phyloP scores from a whole-genome alignment of 2,888 invertebrate genomes.

The Eilema sororculum region DNA sequence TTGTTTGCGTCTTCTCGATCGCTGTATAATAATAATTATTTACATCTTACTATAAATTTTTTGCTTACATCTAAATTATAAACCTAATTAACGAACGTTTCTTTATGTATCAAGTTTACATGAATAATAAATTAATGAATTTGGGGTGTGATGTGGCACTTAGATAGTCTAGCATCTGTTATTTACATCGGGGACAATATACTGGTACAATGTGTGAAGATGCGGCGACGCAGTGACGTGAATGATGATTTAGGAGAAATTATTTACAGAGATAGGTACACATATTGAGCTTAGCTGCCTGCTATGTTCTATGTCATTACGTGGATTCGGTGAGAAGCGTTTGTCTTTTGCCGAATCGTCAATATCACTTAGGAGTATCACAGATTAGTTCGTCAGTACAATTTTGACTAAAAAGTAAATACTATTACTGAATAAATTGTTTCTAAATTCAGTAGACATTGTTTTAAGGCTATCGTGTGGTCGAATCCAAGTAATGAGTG shows the following conservation, averaged over 20 bases:
- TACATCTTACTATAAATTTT: conserved; percentile 79
- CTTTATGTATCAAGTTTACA: conserved; percentile 74
- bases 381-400: conserved; percentile 51
- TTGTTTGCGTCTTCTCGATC: conserved; percentile 51
- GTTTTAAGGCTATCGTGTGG: conserved; percentile 18
- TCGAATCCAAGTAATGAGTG: conserved; percentile 78
- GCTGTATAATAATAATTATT: conserved; percentile 72
- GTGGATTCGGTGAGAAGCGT: conserved; percentile 64
- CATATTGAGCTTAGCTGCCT: conserved; percentile 74
- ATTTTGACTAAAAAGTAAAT: conserved; percentile 40
- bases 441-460: conserved; percentile 16
- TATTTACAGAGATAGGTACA: conserved; percentile 76
- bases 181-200: conserved; percentile 67
- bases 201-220: conserved; percentile 51
- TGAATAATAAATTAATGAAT: conserved; percentile 86
- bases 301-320: conserved; percentile 73
- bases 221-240: conserved; percentile 55
- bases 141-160: conserved; percentile 78
- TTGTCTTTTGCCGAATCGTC: conserved; percentile 33
- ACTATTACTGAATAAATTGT: conserved; percentile 12
- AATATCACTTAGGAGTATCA: conserved; percentile 45
- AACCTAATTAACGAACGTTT: conserved; percentile 81
- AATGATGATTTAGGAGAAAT: conserved; percentile 59
- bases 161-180: conserved; percentile 63
- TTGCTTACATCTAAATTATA: conserved; percentile 75